phyloP scores from a whole-genome alignment of 2,888 invertebrate genomes.

The Drosophila histrio region DNA sequence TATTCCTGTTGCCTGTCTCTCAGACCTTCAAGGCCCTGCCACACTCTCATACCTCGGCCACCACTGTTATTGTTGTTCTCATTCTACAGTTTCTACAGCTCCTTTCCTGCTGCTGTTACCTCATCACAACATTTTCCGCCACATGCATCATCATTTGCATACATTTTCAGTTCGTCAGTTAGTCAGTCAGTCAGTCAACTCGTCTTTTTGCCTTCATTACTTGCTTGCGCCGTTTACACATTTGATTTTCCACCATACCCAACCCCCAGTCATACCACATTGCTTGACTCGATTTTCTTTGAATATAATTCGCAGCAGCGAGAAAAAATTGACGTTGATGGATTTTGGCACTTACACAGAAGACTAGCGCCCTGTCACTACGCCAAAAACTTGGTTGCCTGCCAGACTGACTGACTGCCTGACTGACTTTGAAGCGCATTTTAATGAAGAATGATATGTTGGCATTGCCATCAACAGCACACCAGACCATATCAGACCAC shows the following conservation, averaged over 20 bases:
- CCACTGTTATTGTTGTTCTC: slow-evolving; percentile 51
- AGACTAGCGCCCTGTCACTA: slow-evolving; percentile 71
- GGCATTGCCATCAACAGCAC: slow-evolving; percentile 60
- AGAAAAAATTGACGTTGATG: slow-evolving; percentile 81
- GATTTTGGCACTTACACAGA: slow-evolving; percentile 82
- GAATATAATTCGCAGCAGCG: slow-evolving; percentile 75
- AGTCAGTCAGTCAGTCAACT: slow-evolving; percentile 24
- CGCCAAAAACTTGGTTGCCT: slow-evolving; percentile 54
- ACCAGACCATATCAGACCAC: slow-evolving; percentile 18
- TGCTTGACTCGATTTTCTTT: slow-evolving; percentile 73
- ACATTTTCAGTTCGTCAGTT: slow-evolving; percentile 67
- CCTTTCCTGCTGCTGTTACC: slow-evolving; percentile 26
- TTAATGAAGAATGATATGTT: slow-evolving; percentile 81
- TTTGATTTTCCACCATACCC: slow-evolving; percentile 52
- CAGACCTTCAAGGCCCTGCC: slow-evolving; percentile 33
- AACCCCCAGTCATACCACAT: slow-evolving; percentile 7
- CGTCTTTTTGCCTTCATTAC: slow-evolving; percentile 62
- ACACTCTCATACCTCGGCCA: background rate
- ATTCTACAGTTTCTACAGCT: slow-evolving; percentile 11
- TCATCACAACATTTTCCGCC: slow-evolving; percentile 73
- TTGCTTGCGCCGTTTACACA: slow-evolving; percentile 65
- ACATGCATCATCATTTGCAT: slow-evolving; percentile 81
- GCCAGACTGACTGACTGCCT: slow-evolving; percentile 31
- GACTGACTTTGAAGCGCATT: slow-evolving; percentile 79
- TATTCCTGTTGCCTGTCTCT: slow-evolving; percentile 76